Percentiles rank a stretch among this genome's conserved stretches.
Evolutionary conservation across 2,113 vertebrate genomes (phyloP).

Genomic region (Cyanocitta stelleri): DNA sequence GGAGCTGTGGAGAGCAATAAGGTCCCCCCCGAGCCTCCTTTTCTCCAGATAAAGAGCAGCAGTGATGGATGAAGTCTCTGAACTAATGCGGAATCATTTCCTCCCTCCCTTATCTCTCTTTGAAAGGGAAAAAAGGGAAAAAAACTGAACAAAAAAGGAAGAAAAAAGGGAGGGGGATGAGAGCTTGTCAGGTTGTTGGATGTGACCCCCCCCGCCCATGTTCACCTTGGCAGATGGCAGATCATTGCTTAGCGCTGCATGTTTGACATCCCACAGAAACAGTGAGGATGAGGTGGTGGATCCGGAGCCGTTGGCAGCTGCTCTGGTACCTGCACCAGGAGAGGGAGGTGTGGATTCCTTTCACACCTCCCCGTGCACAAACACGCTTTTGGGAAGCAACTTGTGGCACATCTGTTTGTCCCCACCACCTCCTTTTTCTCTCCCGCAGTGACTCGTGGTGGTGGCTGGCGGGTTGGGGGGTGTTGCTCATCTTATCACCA

Average conservation of each 20-base stretch:
- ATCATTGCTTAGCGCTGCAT: slow-evolving; percentile 50
- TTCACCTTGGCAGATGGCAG: slow-evolving; percentile 62
- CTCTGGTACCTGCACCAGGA: not conserved
- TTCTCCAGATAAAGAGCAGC: not conserved
- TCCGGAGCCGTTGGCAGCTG: slow-evolving; percentile 43
- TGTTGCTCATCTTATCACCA: slow-evolving; percentile 33
- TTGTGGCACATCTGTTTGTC: not conserved
- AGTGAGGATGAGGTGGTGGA: slow-evolving; percentile 3
- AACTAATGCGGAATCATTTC: not conserved
- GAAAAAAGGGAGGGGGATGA: not conserved
- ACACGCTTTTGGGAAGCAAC: slow-evolving; percentile 6
- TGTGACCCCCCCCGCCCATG: not conserved
- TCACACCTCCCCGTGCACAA: slow-evolving; percentile 7
- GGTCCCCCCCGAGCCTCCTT: not conserved
- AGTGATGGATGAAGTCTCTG: not conserved
- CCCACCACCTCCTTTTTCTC: not conserved
- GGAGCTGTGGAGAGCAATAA: not conserved
- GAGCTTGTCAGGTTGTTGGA: not conserved
- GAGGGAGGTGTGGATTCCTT: not conserved
- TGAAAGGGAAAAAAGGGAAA: accelerated
- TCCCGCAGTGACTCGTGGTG: not conserved
- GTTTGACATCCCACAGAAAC: slow-evolving; percentile 54
- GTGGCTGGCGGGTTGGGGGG: not conserved
- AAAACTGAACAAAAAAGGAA: accelerated
- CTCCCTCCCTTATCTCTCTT: not conserved